Evolutionary conservation across 2,888 invertebrate genomes (phyloP), one percentile per base, ranked within the genome.

Genomic region (Drosophila meridiana): DNA sequence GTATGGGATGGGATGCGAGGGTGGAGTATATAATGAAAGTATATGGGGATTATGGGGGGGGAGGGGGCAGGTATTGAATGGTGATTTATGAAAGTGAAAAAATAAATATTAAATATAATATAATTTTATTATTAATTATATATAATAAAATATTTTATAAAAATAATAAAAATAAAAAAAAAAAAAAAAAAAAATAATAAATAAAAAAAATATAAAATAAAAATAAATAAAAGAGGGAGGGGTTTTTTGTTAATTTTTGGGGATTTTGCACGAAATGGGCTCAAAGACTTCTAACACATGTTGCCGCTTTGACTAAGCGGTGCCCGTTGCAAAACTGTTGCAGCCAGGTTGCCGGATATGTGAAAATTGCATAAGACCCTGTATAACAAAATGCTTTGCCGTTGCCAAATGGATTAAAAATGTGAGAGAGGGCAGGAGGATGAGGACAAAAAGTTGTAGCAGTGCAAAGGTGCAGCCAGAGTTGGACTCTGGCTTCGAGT

Each of bases 231-330:
- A n/a, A n/a, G n/a, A n/a, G n/a, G n/a, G n/a, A n/a, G n/a, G n/a
- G n/a, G n/a, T n/a, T 89, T 72, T 65, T 86, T 84, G 85, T 89
- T 89, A 86, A 86, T 86, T 89, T 89, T 78, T 65, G 43, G 63
- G 77, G 61, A 74, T 79, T 86, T 77, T 57, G 50, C 76, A 70
- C 75, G 67, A 82, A 75, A 75, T 64, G 67, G 72, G 69, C 83
- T 83, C 76, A 78, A 83, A 80, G 65, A 81, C 70, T 67, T 75
- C 73, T 59, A 68, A 76, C 87, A 84, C 84, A 84, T 82, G 84
- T 77, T 79, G 70, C 84, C 69, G 68, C 50, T 52, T 57, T 69
- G 58, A 47, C 43, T n/a, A 58, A 61, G 38, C 59, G 61, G 42
- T 50, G 60, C 14, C 50, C 50, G 61, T 57, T 38, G 32, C 52